These are phyloP conservation scores for Lingula anatina DNA, from an alignment of 2,888 invertebrate genomes.

Conservation along the genomic window DNA sequence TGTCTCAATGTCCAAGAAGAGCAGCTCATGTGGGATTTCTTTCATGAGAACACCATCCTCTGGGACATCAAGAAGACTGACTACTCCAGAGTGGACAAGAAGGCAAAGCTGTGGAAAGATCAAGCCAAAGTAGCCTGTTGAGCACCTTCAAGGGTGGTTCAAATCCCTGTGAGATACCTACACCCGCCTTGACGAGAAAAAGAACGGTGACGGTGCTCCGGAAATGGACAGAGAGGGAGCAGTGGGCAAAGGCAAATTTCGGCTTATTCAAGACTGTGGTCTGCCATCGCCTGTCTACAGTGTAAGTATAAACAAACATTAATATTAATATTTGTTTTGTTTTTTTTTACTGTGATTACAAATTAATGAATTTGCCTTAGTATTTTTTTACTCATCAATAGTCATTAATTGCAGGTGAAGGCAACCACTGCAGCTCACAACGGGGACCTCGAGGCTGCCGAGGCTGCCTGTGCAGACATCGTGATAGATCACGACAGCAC, in stretches of 20 bases:
- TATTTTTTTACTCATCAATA: not conserved
- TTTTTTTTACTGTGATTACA: conserved; percentile 2
- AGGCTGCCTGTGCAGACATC: conserved; percentile 4
- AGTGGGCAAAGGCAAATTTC: conserved; percentile 10
- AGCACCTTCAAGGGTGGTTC: conserved; percentile 11
- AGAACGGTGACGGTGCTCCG: conserved; percentile 8
- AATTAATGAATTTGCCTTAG: not conserved
- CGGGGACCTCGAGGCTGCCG: conserved; percentile 6
- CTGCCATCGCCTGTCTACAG: conserved; percentile 4
- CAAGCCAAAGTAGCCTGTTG: conserved; percentile 9
- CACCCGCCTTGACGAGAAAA: conserved; percentile 12
- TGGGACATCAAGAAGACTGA: conserved; percentile 10
- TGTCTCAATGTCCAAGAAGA: too few relatives aligned
- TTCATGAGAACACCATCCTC: conserved; percentile 6
- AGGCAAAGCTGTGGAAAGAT: conserved; percentile 10
- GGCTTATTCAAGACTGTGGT: conserved; percentile 7
- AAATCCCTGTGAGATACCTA: conserved; percentile 10
- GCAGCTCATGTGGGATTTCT: conserved; percentile 6
- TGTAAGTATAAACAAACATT: conserved; percentile 3
- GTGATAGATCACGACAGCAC: conserved; percentile 1
- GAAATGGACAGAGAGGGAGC: conserved; percentile 10
- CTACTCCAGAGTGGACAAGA: conserved; percentile 7
- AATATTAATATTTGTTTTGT: conserved; percentile 2
- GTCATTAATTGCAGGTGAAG: conserved; percentile 8
- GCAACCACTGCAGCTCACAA: conserved; percentile 4